Base-by-base conservation (phyloP, 1,140 invertebrate genomes). In the Oryctes rhinoceros region DNA sequence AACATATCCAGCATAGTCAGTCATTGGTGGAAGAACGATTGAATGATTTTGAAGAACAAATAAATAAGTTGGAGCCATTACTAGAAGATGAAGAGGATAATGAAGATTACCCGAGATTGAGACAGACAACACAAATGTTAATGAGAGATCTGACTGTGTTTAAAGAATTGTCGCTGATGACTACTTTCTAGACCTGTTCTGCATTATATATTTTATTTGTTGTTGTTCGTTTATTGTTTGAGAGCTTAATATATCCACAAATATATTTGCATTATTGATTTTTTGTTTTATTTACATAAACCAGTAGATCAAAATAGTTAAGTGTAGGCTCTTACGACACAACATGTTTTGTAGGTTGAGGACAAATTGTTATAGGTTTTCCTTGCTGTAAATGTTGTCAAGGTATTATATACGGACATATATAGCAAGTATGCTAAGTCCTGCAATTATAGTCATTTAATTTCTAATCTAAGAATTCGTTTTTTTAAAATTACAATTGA, bases 1-100 rank as follows among this genome's bases (percentile, higher is more conserved):
- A 94, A 37, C 95, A 96, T 84, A 92, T 97, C 48, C 91, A 93
- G 82, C 90, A 94, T 83, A 92, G 92, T 84, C 94, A 96, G 85
- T 90, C 91, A 79, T 90, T 94, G 80, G 90, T 96, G 35, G 92
- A 94, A 82, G 89, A 91, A 1, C 87, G 92, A 62, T 90, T 96
- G n/a, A 91, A 92, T 82, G 91, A 91, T 62, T 92, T 96, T 35
- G 94, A 96, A 87, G 90, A 92, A n/a, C 92, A 95, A 88, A 90
- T 96, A 82, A 90, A 91, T 82, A 92, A 81, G 5, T 82, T 91
- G 74, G 90, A 91, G 83, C 87, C 88, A 82, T 82, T 86, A 15
- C 85, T 87, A 44, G 82, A 86, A 81, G 82, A 83, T 39, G 80
- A 79, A 78, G 86, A 88, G 47, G 84, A 83, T 78, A 84, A 86